A percentile compares a stretch with the other conserved stretches of the same genome.
Evolutionary conservation across 2,113 vertebrate genomes (phyloP).

Genomic region (Otocyon megalotis): DNA sequence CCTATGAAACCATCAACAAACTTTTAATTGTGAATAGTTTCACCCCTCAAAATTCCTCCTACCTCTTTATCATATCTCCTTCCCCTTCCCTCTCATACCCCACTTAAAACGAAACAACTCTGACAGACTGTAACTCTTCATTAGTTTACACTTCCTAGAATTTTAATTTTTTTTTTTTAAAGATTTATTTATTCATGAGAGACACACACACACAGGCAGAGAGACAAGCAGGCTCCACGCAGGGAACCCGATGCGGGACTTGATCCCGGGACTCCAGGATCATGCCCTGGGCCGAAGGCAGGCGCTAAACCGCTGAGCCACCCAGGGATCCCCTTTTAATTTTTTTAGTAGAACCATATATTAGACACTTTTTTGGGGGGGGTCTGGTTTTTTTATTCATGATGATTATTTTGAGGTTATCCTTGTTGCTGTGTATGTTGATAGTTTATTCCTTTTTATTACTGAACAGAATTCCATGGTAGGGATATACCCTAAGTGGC

Average conservation of each 20-base stretch:
- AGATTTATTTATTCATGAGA: no score
- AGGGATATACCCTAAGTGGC: not conserved
- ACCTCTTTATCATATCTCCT: not conserved
- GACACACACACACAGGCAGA: no score
- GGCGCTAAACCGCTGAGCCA: no score
- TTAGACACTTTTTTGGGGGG: not conserved
- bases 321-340: no score
- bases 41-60: not conserved
- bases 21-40: not conserved
- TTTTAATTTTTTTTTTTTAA: not conserved
- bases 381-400: not conserved
- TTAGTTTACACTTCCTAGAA: constrained; percentile 6
- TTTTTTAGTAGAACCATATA: not conserved
- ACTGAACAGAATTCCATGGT: not conserved
- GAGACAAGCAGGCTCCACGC: no score
- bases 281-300: no score
- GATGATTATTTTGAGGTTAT: not conserved
- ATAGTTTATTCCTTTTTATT: not conserved
- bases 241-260: no score
- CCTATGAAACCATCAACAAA: not conserved
- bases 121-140: not conserved
- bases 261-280: no score
- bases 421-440: not conserved
- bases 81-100: no score
- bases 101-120: not conserved